Conservation (phyloP, 1,140 invertebrate genomes). For the Anoplolepis gracilipes region DNA sequence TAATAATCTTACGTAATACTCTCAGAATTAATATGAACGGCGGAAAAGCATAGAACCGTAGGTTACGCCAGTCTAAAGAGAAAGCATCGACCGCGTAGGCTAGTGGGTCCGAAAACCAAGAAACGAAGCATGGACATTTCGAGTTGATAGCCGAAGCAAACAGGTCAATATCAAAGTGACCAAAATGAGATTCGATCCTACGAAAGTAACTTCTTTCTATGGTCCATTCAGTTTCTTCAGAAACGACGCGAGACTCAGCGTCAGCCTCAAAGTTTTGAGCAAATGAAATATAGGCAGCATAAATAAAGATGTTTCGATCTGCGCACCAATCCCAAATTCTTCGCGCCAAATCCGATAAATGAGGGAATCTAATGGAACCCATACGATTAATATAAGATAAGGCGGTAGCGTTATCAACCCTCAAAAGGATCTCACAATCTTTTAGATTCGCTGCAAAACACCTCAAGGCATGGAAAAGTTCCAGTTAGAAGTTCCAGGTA, state of each 20-base stretch:
- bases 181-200: neutral
- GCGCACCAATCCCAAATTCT: conserved; percentile 9
- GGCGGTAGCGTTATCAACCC: neutral
- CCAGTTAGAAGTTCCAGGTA: neutral
- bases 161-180: conserved; percentile 9
- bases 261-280: neutral
- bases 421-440: neutral
- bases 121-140: conserved; percentile 21
- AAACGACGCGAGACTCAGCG: neutral
- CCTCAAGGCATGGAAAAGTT: neutral
- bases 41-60: conserved; percentile 29
- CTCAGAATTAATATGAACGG: conserved; percentile 14
- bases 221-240: conserved; percentile 17
- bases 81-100: conserved; percentile 17
- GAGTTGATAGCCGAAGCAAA: conserved; percentile 8
- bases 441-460: neutral
- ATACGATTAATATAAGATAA: conserved; percentile 37
- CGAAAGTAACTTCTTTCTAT: neutral
- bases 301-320: neutral
- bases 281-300: conserved; percentile 14
- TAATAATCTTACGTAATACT: conserved; percentile 1
- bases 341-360: neutral
- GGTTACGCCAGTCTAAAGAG: neutral
- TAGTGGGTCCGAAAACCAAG: neutral
- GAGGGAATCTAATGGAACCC: neutral